A percentile compares a stretch with the other conserved stretches of the same genome.
Conservation (phyloP, 2,797 vertebrate genomes). For the Clamator glandarius region DNA sequence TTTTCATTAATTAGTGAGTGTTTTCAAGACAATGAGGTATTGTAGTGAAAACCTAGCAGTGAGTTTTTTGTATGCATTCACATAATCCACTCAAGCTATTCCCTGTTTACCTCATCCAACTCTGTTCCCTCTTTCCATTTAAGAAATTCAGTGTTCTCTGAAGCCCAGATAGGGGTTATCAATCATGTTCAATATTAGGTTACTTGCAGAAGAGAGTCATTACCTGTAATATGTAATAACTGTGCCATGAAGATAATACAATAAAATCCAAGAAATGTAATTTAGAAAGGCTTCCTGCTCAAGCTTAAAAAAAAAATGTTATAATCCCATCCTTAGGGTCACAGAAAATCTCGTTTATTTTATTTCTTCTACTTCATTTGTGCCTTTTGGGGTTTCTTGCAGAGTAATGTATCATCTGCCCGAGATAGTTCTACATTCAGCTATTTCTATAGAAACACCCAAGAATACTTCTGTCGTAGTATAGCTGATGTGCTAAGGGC, state of each 20-base stretch:
- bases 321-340: constrained; percentile 71
- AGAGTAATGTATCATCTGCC: constrained; percentile 8
- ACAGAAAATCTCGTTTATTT: constrained; percentile 71
- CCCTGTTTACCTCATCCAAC: constrained; percentile 5
- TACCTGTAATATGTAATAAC: constrained; percentile 80
- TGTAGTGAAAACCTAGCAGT: background rate
- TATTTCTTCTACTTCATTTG: constrained; percentile 61
- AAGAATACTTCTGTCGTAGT: background rate
- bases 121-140: constrained; percentile 30
- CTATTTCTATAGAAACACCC: background rate
- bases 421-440: background rate
- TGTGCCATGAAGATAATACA: constrained; percentile 73
- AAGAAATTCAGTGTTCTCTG: constrained; percentile 59
- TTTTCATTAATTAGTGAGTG: background rate
- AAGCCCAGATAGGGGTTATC: constrained; percentile 67
- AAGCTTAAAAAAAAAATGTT: constrained; percentile 53
- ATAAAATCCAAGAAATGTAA: constrained; percentile 79
- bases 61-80: background rate
- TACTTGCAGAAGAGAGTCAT: constrained; percentile 76
- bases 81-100: constrained; percentile 33
- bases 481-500: background rate
- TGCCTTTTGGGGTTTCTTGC: constrained; percentile 46
- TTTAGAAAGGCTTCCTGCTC: constrained; percentile 74
- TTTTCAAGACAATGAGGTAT: constrained; percentile 2
- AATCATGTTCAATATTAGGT: constrained; percentile 76